Conservation (phyloP, 2,888 invertebrate genomes). For the Isotomurus palustris region DNA sequence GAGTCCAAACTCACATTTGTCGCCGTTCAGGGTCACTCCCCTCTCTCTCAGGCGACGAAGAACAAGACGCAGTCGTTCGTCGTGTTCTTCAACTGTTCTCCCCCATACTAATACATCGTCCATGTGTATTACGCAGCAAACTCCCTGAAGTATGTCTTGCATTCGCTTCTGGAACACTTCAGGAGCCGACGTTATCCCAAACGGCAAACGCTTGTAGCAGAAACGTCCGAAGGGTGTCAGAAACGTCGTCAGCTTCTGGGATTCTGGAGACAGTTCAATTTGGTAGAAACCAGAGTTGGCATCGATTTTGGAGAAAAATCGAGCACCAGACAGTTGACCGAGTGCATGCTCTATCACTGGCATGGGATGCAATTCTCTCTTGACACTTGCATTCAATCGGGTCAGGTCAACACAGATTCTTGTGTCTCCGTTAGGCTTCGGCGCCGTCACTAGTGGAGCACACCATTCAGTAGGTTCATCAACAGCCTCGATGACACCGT, state of each 20-base stretch:
- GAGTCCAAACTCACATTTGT: slow-evolving; percentile 46
- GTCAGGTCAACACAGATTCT: slow-evolving; percentile 13
- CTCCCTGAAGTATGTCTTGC: slow-evolving; percentile 10
- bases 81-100: slow-evolving; percentile 8
- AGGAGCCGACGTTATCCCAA: slow-evolving; percentile 38
- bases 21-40: slow-evolving; percentile 10
- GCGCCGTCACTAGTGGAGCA: slow-evolving; percentile 48
- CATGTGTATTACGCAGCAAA: slow-evolving; percentile 22
- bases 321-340: slow-evolving; percentile 1
- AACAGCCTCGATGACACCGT: slow-evolving; percentile 47
- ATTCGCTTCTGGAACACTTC: slow-evolving; percentile 19
- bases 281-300: not conserved
- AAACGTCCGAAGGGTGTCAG: slow-evolving; percentile 45
- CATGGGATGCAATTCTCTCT: slow-evolving; percentile 1
- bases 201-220: slow-evolving; percentile 40
- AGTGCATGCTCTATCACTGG: slow-evolving; percentile 8
- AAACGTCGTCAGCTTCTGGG: slow-evolving; percentile 26
- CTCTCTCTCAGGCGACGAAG: not conserved
- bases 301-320: slow-evolving; percentile 1
- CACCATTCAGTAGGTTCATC: slow-evolving; percentile 49
- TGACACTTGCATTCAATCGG: not conserved
- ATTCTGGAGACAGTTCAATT: not conserved
- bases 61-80: slow-evolving; percentile 1
- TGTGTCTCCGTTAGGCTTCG: slow-evolving; percentile 31
- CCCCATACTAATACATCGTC: slow-evolving; percentile 9